Evolutionary conservation across 2,797 vertebrate genomes (phyloP).

Genomic region (Kryptolebias ocellatus): DNA sequence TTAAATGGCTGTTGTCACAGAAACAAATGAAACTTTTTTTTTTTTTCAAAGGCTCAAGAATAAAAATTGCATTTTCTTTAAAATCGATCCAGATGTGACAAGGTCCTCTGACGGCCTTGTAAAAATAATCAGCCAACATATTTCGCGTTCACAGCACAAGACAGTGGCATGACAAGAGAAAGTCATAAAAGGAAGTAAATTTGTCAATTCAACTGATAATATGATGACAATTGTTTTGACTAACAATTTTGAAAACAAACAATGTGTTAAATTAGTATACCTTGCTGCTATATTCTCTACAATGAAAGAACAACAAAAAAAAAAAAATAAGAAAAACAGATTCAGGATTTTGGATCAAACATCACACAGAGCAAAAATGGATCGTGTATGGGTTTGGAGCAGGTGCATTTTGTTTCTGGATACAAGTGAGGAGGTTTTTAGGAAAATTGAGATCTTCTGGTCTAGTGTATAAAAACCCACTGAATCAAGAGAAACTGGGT

Average conservation of each 20-base stretch:
- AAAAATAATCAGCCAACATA: neutral
- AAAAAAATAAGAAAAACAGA: no score
- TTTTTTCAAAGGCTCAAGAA: conserved; percentile 12
- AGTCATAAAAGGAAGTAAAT: neutral
- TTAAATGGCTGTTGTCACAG: conserved; percentile 54
- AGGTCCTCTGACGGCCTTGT: conserved; percentile 16
- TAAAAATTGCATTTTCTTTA: conserved; percentile 33
- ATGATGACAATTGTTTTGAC: no score
- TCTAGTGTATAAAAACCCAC: no score
- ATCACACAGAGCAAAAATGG: no score
- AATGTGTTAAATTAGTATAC: neutral
- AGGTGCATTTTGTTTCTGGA: no score
- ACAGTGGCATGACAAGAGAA: neutral
- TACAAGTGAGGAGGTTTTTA: no score
- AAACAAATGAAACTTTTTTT: conserved; percentile 40
- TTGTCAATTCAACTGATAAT: no score
- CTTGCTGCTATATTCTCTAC: neutral
- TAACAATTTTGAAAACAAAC: neutral
- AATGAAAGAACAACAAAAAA: neutral
- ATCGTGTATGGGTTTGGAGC: no score
- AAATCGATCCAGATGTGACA: conserved; percentile 30
- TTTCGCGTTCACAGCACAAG: neutral
- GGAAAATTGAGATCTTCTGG: no score
- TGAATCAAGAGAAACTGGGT: no score
- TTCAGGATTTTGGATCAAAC: no score